phyloP scores from a whole-genome alignment of 2,888 invertebrate genomes.

The Platycnemis pennipes region DNA sequence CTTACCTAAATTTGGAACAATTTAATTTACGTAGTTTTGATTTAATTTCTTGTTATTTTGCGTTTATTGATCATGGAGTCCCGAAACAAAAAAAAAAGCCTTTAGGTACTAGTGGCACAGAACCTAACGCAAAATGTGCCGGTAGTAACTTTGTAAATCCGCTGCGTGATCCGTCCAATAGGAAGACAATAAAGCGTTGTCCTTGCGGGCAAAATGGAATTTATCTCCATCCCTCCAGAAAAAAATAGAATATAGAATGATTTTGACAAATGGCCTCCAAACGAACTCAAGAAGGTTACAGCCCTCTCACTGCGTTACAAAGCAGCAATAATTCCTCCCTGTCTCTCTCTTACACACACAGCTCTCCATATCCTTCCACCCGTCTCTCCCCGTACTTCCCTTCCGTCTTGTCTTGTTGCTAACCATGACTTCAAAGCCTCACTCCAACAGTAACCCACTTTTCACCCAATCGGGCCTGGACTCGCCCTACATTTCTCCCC shows the following conservation, averaged over 20 bases:
- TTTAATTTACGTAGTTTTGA: no score
- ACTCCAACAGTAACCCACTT: background rate
- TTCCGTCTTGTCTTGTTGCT: background rate
- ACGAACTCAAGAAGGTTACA: background rate
- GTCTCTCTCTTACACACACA: background rate
- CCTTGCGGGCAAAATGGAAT: background rate
- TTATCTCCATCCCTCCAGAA: background rate
- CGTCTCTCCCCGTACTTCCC: background rate
- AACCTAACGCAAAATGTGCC: no score
- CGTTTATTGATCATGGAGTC: no score
- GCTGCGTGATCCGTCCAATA: background rate
- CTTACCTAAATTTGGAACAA: no score
- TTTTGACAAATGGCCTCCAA: background rate
- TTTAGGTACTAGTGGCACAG: no score
- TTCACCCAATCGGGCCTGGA: slow-evolving; percentile 22
- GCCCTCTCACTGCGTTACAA: background rate
- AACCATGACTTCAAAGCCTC: background rate
- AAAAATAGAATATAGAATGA: background rate
- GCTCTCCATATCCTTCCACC: background rate
- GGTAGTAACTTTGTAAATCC: no score
- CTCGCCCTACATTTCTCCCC: background rate
- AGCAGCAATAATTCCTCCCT: background rate
- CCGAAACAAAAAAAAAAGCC: no score
- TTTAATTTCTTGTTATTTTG: no score
- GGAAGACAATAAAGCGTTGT: background rate